phyloP scores from a whole-genome alignment of 37 sponge, comb jelly and placozoan species.

The Oscarella lobularis region DNA sequence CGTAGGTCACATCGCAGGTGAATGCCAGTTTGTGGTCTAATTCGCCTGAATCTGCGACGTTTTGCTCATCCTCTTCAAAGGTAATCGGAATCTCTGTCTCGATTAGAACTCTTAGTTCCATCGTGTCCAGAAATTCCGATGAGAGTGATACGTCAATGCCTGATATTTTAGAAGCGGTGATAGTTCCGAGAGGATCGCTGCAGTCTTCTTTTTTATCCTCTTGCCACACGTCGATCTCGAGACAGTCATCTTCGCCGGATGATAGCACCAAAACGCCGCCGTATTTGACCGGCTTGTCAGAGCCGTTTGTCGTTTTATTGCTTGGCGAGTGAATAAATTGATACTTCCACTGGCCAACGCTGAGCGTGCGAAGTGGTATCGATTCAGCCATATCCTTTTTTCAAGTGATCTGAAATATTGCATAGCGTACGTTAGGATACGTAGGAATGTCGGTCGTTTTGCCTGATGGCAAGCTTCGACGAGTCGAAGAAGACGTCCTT shows the following conservation, averaged over 20 bases:
- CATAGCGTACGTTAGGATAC: too few relatives aligned
- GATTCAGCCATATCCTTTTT: neutral
- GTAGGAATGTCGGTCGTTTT: neutral
- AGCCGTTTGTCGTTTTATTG: neutral
- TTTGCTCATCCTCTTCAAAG: neutral
- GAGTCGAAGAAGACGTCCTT: constrained; percentile 71
- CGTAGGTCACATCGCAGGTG: neutral
- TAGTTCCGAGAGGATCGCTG: neutral
- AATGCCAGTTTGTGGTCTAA: neutral
- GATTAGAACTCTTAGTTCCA: neutral
- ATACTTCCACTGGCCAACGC: neutral
- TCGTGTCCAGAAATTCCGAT: neutral
- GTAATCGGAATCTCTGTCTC: neutral
- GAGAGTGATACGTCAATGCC: neutral
- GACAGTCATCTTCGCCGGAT: neutral
- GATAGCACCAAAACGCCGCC: neutral
- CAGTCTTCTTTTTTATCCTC: neutral
- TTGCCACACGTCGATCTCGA: neutral
- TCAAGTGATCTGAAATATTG: too few relatives aligned
- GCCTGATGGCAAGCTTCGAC: constrained; percentile 24
- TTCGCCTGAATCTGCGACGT: too few relatives aligned
- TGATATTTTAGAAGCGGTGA: neutral
- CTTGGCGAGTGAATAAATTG: neutral
- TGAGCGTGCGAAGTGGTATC: neutral
- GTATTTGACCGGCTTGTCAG: too few relatives aligned